Base-by-base conservation (phyloP, 2,888 invertebrate species). In the Macrophya alboannulata region DNA sequence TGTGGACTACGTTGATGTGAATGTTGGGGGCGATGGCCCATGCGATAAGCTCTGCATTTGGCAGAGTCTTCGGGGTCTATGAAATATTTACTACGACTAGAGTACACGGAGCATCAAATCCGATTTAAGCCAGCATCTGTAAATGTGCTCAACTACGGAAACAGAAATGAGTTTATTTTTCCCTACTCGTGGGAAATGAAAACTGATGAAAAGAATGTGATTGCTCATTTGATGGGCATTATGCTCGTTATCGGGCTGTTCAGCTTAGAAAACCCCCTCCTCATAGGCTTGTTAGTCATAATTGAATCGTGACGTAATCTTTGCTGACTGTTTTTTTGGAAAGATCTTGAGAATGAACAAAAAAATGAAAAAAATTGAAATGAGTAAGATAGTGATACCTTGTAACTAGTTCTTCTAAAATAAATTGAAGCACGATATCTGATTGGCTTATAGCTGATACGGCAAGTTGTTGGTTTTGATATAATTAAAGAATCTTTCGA, bases 201-300 rank as follows among this genome's bases (percentile, higher is more conserved):
- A 55, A 55, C n/a, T 55, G n/a, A n/a, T 55, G 55, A 55, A 55
- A n/a, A 2, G n/a, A 55, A 55, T 55, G 55, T 55, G 55, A 55
- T 55, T 55, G 55, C 55, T 55, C 17, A 55, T 55, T 55, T n/a
- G 55, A 55, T 55, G n/a, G 55, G n/a, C 55, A 55, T 55, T 55
- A 55, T 55, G n/a, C n/a, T 55, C n/a, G n/a, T 55, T 55, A 51
- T 51, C n/a, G n/a, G 51, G 17, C 55, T n/a, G n/a, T 17, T 51
- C n/a, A 51, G 51, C 51, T 51, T 5, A 51, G 51, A 17, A 51
- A 51, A 51, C n/a, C n/a, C n/a, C 8, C 55, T 55, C 8, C n/a
- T 55, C 55, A n/a, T 8, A 55, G n/a, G 55, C 55, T 55, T 55
- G 55, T 55, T 55, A 55, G 55, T 55, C n/a, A 8, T 55, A n/a